Evolutionary conservation across 2,888 invertebrate genomes (phyloP).

Genomic region (Octonoba sinensis): DNA sequence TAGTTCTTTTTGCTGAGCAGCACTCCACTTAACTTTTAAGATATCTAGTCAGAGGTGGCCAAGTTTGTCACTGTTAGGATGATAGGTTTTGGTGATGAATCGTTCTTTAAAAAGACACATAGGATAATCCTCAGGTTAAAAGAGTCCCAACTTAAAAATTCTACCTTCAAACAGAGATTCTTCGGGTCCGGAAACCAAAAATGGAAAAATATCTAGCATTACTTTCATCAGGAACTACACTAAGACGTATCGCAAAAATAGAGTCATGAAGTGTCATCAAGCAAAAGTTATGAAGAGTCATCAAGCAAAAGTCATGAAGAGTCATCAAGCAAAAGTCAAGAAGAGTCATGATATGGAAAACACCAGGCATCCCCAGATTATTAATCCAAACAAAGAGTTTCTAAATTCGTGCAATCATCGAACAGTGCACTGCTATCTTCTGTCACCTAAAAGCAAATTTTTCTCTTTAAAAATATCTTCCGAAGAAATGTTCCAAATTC

Average conservation of each 20-base stretch:
- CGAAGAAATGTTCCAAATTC: too few relatives aligned
- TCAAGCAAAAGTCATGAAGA: too few relatives aligned
- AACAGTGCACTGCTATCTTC: too few relatives aligned
- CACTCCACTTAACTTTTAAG: too few relatives aligned
- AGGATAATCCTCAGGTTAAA: conserved; percentile 99
- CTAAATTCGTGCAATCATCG: too few relatives aligned
- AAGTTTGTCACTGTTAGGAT: conserved; percentile 99
- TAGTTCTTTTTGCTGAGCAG: too few relatives aligned
- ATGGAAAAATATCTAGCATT: conserved; percentile 99
- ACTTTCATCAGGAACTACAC: conserved; percentile 94
- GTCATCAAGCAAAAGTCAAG: too few relatives aligned
- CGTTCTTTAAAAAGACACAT: conserved; percentile 99
- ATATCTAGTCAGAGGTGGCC: conserved; percentile 74
- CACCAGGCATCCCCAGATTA: conserved; percentile 33
- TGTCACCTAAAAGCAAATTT: not conserved
- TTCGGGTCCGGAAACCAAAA: conserved; percentile 79
- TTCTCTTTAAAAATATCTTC: too few relatives aligned
- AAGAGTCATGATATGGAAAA: conserved; percentile 52
- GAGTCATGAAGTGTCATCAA: too few relatives aligned
- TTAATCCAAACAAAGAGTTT: too few relatives aligned
- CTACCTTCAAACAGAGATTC: conserved; percentile 98
- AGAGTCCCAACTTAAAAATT: conserved; percentile 97
- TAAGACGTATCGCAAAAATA: too few relatives aligned
- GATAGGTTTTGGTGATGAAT: conserved; percentile 99
- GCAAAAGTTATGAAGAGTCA: too few relatives aligned